Conservation (phyloP, 2,797 vertebrate species). For the Amblyraja radiata region DNA sequence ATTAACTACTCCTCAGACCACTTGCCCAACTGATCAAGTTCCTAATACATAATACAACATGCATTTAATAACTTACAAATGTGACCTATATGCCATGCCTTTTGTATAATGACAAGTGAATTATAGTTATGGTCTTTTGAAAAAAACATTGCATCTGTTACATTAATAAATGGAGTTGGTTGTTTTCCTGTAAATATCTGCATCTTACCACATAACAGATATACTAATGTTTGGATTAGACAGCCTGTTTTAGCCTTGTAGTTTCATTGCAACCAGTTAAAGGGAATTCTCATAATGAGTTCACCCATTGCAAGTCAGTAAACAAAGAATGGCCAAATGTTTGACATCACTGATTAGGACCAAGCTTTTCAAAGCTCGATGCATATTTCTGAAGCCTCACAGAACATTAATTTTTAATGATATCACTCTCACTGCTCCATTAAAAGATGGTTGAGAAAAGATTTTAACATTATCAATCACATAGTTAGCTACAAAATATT, state of each 20-base stretch:
- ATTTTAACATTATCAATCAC: conserved; percentile 97
- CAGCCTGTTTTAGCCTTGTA: not conserved
- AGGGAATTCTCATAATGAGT: conserved; percentile 25
- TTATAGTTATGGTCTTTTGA: not conserved
- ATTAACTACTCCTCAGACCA: too few species aligned
- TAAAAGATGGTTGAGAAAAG: conserved; percentile 81
- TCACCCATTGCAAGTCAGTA: conserved; percentile 54
- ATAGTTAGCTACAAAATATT: conserved; percentile 96
- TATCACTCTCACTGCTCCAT: conserved; percentile 74
- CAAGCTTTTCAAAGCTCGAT: conserved; percentile 65
- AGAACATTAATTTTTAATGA: conserved; percentile 87
- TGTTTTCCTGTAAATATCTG: conserved; percentile 10
- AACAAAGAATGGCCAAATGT: conserved; percentile 65
- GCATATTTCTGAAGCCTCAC: conserved; percentile 81
- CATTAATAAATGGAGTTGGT: not conserved
- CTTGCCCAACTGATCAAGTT: too few species aligned
- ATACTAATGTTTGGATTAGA: conserved; percentile 6
- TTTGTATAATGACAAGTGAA: not conserved
- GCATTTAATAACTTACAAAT: not conserved
- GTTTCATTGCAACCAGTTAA: not conserved
- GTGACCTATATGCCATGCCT: not conserved
- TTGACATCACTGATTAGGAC: conserved; percentile 69
- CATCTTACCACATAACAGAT: not conserved
- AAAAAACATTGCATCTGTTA: not conserved
- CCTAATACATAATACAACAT: too few species aligned